Percentiles rank a stretch among this genome's conserved stretches.
Conservation (phyloP, 2,113 vertebrate genomes). For the Martes martes region DNA sequence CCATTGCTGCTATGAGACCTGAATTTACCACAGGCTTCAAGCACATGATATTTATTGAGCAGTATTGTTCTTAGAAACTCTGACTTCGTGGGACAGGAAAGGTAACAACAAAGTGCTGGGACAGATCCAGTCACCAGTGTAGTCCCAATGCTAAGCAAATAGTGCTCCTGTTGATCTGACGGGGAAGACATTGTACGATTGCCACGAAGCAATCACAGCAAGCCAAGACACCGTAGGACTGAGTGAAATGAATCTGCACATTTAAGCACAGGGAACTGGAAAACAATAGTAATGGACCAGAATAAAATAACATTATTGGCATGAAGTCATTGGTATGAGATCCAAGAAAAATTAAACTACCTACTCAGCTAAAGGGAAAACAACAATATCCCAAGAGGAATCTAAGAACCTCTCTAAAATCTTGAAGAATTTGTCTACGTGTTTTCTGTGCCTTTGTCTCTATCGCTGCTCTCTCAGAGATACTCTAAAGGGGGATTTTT, state of each 20-base stretch:
- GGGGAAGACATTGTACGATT: too few relatives aligned
- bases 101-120: background rate
- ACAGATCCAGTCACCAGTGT: background rate
- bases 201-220: background rate
- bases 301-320: background rate
- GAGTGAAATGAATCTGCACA: background rate
- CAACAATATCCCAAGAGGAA: background rate
- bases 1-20: background rate
- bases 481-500: background rate
- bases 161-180: background rate
- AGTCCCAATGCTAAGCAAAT: background rate
- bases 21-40: background rate
- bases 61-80: background rate
- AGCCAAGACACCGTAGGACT: background rate
- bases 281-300: background rate
- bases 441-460: background rate
- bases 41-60: background rate
- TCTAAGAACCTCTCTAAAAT: background rate
- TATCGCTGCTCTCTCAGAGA: background rate
- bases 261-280: background rate
- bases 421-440: background rate
- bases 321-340: background rate
- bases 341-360: background rate
- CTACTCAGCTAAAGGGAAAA: background rate
- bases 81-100: background rate